Conservation (phyloP, 2,797 vertebrate genomes). For the Lerista edwardsae region DNA sequence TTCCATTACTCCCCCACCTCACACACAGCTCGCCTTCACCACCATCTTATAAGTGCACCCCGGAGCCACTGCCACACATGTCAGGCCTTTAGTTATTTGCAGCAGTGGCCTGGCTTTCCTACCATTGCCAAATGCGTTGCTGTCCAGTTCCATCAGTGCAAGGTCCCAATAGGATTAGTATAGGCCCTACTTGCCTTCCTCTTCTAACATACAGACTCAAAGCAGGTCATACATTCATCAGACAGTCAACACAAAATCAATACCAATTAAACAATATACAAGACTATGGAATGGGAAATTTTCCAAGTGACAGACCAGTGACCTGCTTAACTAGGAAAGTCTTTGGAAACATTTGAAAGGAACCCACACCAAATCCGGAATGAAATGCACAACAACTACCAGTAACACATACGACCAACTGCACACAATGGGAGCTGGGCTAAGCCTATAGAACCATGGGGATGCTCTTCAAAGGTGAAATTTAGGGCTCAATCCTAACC, state of each 20-base stretch:
- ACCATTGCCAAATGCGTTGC: too few relatives aligned
- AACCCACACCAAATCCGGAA: not conserved
- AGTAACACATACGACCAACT: not conserved
- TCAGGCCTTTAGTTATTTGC: too few relatives aligned
- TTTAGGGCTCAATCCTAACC: too few relatives aligned
- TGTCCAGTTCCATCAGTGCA: too few relatives aligned
- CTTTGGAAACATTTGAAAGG: not conserved
- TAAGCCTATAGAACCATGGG: not conserved
- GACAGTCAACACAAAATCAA: not conserved
- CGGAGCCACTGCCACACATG: too few relatives aligned
- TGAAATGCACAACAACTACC: not conserved
- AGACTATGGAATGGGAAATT: not conserved
- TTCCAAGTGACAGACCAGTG: not conserved
- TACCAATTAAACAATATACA: not conserved
- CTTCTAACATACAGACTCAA: not conserved
- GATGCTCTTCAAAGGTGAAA: not conserved
- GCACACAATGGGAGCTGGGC: too few relatives aligned
- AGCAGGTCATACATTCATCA: not conserved
- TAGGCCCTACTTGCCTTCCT: not conserved
- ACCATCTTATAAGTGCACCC: too few relatives aligned
- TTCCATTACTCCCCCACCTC: too few relatives aligned
- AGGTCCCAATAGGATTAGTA: too few relatives aligned
- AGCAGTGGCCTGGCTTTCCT: too few relatives aligned
- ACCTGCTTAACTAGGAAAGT: not conserved
- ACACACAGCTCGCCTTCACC: too few relatives aligned